Base-by-base conservation (phyloP, 2,888 invertebrate species). In the Dorcus hopei region DNA sequence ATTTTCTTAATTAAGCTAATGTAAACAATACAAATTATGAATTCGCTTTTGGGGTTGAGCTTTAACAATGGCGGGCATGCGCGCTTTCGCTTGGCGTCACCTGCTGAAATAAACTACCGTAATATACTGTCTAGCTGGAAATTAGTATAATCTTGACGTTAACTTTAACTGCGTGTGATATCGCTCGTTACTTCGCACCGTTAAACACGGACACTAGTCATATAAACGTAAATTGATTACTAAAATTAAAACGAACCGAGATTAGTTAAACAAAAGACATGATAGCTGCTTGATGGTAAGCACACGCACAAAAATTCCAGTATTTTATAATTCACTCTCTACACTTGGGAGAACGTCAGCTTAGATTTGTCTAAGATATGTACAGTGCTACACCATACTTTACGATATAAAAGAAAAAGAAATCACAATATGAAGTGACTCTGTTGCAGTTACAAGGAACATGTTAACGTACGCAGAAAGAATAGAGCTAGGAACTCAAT, bases 211-310 rank as follows among this genome's bases (percentile, higher is more conserved):
- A 71, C 70, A 68, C 68, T 58, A 70, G 66, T 68, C 70, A 69
- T 70, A 71, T 69, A 70, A 72, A 72, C 67, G 68, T 61, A 63
- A 72, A 72, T 70, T 71, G 70, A 72, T 72, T 70, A 61, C 61
- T 61, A 61, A 68, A 69, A 68, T 72, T 71, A 70, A 69, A 64
- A 59, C 56, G 51, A 47, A 52, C 52, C 48, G 49, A 52, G 59
- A 59, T 59, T 59, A 47, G 45, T 43, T 54, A 43, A 19, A 54
- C 33, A 47, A 47, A 45, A 23, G 14, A 45, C 41, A 14, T 41
- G 16, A 45, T 45, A 19, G 45, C 26, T 33, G 26, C 26, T 7
- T 33, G 26, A 33, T 33, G 26, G 26, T 33, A 33, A 14, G 3
- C 26, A 33, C 26, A 33, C 26, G 26, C 26, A 33, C 26, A 33